Evolutionary conservation across 1,140 invertebrate species (phyloP), one percentile per base, ranked within the genome.

Genomic region (Brachionus calyciflorus): DNA sequence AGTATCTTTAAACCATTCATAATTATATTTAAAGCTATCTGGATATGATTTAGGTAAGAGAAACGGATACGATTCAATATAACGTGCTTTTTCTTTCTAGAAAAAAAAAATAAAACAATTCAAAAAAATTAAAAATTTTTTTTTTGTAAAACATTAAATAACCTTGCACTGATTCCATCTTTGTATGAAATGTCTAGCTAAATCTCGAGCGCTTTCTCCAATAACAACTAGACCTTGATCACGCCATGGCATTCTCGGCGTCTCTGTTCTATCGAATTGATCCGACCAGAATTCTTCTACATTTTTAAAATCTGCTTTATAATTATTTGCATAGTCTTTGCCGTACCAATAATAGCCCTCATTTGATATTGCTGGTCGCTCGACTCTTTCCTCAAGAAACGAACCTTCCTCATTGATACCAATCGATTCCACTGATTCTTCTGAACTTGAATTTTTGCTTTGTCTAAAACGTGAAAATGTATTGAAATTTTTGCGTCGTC

Each of bases 241-340:
- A 82, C 98, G 94, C 96, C 96, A 98, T 3, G 96, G 96, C 94
- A 98, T 98, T 80, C 95, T 87, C 0, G 94, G 94, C 6, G 91
- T 94, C 1, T 88, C 90, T 40, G 88, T 89, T 46, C 94, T 87
- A 82, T 96, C 92, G 28, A 76, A 55, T 60, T 44, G 40, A 57
- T 76, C 53, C 60, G 2, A 88, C 87, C 91, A 26, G 0, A 95
- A 95, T 76, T 90, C 88, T 80, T 98, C 79, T 19, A 85, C 77
- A 76, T 94, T 90, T 77, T 90, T 89, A 84, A 97, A 96, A 85
- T 98, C 96, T 85, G 96, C 96, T 17, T 94, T 90, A 79, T 98
- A 96, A 83, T 96, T 98, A 86, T 98, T 99, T 5, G 90, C 90
- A 81, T 99, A 99, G 84, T 99, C 96, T 85, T 98, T 97, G 33